These are phyloP conservation scores for Climacteris rufus DNA, from an alignment of 2,113 vertebrate species.

Conservation along the genomic window DNA sequence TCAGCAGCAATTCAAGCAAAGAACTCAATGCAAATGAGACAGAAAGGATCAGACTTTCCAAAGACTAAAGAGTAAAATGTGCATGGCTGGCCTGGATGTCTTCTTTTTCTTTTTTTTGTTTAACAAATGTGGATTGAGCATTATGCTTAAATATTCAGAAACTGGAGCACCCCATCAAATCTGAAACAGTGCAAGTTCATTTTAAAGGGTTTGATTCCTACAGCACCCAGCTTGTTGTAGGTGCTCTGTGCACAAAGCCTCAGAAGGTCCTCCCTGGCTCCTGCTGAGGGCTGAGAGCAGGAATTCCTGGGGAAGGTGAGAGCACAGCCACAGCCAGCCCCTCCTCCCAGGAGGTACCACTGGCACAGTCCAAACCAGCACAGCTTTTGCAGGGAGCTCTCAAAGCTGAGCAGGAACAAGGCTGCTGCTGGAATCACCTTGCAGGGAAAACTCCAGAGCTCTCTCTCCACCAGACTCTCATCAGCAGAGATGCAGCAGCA, in stretches of 20 bases:
- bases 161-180: not conserved
- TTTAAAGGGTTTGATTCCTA: not conserved
- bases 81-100: not conserved
- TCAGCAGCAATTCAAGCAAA: not conserved
- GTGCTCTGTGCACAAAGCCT: not conserved
- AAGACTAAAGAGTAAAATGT: not conserved
- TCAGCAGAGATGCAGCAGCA: not conserved
- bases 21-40: constrained; percentile 12
- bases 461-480: not conserved
- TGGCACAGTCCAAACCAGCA: not conserved
- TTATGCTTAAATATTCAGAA: not conserved
- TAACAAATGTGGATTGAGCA: not conserved
- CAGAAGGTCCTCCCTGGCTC: not conserved
- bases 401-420: not conserved
- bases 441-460: not conserved
- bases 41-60: not conserved
- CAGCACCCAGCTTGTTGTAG: not conserved
- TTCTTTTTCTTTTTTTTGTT: not conserved
- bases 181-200: not conserved
- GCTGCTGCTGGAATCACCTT: not conserved
- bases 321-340: not conserved
- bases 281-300: not conserved
- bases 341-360: not conserved
- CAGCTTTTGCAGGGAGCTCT: not conserved
- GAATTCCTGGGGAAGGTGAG: not conserved